Evolutionary conservation across 2,113 vertebrate species (phyloP), one percentile per base, ranked within the genome.

Genomic region (Columbina picui): DNA sequence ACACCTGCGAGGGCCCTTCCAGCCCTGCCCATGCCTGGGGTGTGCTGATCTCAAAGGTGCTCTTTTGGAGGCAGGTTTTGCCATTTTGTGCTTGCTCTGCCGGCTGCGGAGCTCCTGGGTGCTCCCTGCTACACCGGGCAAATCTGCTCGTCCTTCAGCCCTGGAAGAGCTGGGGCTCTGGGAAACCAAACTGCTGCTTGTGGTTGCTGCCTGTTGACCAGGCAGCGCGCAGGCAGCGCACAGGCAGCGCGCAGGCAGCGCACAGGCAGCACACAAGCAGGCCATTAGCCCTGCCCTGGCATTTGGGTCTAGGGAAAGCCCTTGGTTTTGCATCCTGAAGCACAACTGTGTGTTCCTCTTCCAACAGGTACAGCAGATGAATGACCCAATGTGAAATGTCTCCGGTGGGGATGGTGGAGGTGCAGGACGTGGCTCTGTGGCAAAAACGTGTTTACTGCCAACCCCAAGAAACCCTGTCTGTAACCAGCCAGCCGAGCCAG

Each of bases 391-490:
- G 12, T 52, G 64, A 25, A 61, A 8, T 25, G 39, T n/a, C 50
- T 56, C 13, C 1, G 73, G 70, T 53, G 49, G 64, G 75, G 32
- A 41, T 65, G 84, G 81, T 75, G 90, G 70, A 20, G 25, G 2
- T 64, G 60, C 87, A 87, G 87, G 90, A 90, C 75, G 81, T 47
- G 82, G 81, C 81, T 91, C 52, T 39, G 52, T 63, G 73, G 78
- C 86, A n/a, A 23, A 45, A n/a, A 34, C 15, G 5, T 1, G 1
- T 19, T 53, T n/a, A 2, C 8, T 34, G 83, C 73, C 78, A 47
- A 49, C 32, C 39, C 20, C 1, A 41, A 80, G 94, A 36, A 86
- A 38, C 78, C 59, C 27, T 0, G 2, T 41, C 71, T 32, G 65
- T 21, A 47, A 45, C 60, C 87, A 78, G 80, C 80, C 87, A 9